These are phyloP conservation scores for Prionace glauca DNA, from an alignment of 2,797 vertebrate species.

Conservation along the genomic window DNA sequence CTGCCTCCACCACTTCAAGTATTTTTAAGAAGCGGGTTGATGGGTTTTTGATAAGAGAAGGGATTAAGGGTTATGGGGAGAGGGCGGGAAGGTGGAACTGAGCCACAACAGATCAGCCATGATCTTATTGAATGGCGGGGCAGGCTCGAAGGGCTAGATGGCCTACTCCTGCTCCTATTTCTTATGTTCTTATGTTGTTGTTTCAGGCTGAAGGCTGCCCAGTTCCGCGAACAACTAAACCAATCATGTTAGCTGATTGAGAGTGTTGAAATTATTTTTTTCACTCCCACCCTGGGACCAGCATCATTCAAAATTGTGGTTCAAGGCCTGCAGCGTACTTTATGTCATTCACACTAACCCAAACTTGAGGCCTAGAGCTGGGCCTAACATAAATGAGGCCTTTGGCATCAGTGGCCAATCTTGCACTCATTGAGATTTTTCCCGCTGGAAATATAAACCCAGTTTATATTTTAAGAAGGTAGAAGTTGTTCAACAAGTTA, in stretches of 20 bases:
- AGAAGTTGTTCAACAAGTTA: not conserved
- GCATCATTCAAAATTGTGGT: not conserved
- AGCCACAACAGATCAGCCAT: too few species aligned
- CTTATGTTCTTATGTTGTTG: too few species aligned
- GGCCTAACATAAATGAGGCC: not conserved
- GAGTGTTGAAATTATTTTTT: not conserved
- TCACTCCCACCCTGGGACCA: not conserved
- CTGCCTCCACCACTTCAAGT: too few species aligned
- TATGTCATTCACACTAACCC: not conserved
- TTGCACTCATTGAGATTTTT: not conserved
- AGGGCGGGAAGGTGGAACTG: too few species aligned
- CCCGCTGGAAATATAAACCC: not conserved
- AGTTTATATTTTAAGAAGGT: not conserved
- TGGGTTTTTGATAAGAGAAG: too few species aligned
- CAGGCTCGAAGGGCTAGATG: too few species aligned
- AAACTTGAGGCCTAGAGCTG: not conserved
- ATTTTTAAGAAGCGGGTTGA: too few species aligned
- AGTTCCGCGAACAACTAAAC: not conserved
- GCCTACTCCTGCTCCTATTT: too few species aligned
- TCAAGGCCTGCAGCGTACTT: not conserved
- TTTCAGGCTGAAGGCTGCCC: not conserved
- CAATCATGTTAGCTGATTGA: not conserved
- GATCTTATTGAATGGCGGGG: too few species aligned
- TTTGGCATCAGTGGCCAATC: not conserved
- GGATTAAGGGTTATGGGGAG: too few species aligned